phyloP scores from a whole-genome alignment of 2,797 vertebrate genomes.

The Coregonus ussuriensis region DNA sequence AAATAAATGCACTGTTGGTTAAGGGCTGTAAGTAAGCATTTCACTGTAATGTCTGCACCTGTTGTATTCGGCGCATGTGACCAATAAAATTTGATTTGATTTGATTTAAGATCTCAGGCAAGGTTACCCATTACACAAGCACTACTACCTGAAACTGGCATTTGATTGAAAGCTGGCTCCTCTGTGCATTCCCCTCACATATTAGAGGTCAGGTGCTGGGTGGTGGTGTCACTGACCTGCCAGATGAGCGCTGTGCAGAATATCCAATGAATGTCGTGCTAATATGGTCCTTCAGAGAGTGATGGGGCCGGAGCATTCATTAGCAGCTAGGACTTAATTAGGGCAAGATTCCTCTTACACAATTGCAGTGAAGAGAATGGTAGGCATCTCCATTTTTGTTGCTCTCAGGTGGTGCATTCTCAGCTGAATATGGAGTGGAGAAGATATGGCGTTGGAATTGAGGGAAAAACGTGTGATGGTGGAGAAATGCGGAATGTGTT shows the following conservation, averaged over 20 bases:
- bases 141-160: not conserved
- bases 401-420: slow-evolving; percentile 21
- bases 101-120: not conserved
- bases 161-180: slow-evolving; percentile 58
- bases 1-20: too few species aligned
- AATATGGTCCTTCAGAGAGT: slow-evolving; percentile 59
- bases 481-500: not conserved
- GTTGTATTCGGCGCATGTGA: too few species aligned
- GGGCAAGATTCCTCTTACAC: slow-evolving; percentile 41
- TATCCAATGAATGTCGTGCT: slow-evolving; percentile 56
- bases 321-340: slow-evolving; percentile 35
- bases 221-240: slow-evolving; percentile 59
- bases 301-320: slow-evolving; percentile 51
- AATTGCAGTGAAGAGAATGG: slow-evolving; percentile 25
- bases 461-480: not conserved
- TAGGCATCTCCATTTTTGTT: slow-evolving; percentile 18
- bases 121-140: not conserved
- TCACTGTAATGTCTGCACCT: too few species aligned
- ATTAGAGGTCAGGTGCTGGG: slow-evolving; percentile 51
- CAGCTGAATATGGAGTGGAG: slow-evolving; percentile 46
- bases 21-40: too few species aligned
- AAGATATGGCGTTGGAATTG: not conserved
- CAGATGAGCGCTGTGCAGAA: slow-evolving; percentile 60
- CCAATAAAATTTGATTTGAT: too few species aligned
- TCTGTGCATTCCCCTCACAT: slow-evolving; percentile 40